phyloP scores from a whole-genome alignment of 2,888 invertebrate species.

The Drosophila ezoana region DNA sequence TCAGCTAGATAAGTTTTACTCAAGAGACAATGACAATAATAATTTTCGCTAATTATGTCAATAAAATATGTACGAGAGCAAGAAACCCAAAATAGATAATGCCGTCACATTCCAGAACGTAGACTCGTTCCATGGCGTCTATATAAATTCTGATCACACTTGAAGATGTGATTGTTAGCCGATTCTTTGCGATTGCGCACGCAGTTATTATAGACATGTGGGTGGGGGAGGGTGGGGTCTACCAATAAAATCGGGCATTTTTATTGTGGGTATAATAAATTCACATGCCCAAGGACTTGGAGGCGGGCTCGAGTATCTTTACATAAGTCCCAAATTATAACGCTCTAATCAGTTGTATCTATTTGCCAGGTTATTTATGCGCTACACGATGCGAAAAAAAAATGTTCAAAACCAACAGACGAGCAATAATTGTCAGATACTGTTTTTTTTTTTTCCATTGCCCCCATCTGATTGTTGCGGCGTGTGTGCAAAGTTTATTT shows the following conservation, averaged over 20 bases:
- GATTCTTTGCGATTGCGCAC: slow-evolving; percentile 15
- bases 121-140: background rate
- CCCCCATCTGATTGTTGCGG: slow-evolving; percentile 28
- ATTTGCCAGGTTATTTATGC: slow-evolving; percentile 56
- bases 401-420: slow-evolving; percentile 16
- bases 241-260: slow-evolving; percentile 10
- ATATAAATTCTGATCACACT: slow-evolving; percentile 36
- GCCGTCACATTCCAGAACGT: slow-evolving; percentile 17
- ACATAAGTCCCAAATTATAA: slow-evolving; percentile 35
- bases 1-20: slow-evolving; percentile 47
- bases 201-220: background rate
- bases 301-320: slow-evolving; percentile 12
- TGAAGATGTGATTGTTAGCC: slow-evolving; percentile 26
- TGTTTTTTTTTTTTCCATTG: background rate
- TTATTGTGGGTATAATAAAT: slow-evolving; percentile 35
- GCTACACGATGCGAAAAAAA: slow-evolving; percentile 34
- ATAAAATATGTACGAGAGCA: slow-evolving; percentile 47
- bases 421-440: slow-evolving; percentile 21
- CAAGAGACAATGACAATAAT: slow-evolving; percentile 35
- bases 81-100: slow-evolving; percentile 61
- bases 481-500: slow-evolving; percentile 52
- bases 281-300: slow-evolving; percentile 35
- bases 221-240: background rate
- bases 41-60: slow-evolving; percentile 66
- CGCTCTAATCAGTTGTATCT: slow-evolving; percentile 58